Evolutionary conservation across 2,888 invertebrate genomes (phyloP), one percentile per base, ranked within the genome.

Genomic region (Allacma fusca): DNA sequence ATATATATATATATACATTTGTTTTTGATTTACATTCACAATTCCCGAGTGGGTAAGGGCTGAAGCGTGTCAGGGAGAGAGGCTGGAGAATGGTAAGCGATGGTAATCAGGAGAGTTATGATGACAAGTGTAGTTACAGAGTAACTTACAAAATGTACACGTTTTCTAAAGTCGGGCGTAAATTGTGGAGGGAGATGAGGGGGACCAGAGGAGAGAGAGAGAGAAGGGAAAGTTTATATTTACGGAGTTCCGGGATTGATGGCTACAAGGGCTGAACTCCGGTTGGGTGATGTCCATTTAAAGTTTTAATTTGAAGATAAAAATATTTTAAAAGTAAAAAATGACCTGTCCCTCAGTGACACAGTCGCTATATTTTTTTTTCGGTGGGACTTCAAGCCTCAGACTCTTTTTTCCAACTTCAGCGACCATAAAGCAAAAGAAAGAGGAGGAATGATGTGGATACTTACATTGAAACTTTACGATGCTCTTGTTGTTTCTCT

Each of bases 381-480:
- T n/a, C 65, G 16, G 28, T 28, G n/a, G 28, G 26, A 19, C 19
- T 68, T 34, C 1, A 40, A 23, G 21, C 23, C 43, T 23, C 23
- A 62, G 23, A 21, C 1, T 7, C 62, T 59, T 23, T 59, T 59
- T 59, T 19, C n/a, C 7, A 59, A 59, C 21, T 28, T 40, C n/a
- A 34, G 23, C 43, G 67, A 57, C 44, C 67, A 21, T 67, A 67
- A 34, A 67, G 67, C 23, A 67, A 67, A 67, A 67, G 67, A n/a
- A 4, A 29, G 34, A 29, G 29, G 21, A 68, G 40, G 29, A 68
- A 68, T 62, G 62, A 65, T 57, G 59, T 34, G 62, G 70, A 73
- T 44, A 59, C 24, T 69, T 69, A 62, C 73, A 74, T 62, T 73
- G 73, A 29, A 69, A 34, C 76, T 62, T 44, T 67, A 34, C 67